phyloP scores from a whole-genome alignment of 2,888 invertebrate genomes.

The Baronia brevicornis region DNA sequence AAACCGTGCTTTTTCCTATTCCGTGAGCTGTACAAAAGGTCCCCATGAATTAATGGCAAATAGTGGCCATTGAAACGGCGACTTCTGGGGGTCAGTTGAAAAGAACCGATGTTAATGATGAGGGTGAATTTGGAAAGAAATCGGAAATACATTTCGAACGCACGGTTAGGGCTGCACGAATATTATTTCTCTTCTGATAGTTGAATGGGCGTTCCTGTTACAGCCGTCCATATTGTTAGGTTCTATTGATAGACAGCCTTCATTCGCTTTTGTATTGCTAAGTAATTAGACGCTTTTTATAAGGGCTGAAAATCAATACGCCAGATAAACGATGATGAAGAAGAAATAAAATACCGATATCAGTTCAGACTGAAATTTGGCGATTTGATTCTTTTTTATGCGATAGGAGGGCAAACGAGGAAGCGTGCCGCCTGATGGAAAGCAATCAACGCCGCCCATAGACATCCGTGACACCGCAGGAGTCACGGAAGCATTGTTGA shows the following conservation, averaged over 20 bases:
- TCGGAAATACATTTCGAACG: conserved; percentile 33
- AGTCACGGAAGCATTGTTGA: no score
- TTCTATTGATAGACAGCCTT: conserved; percentile 4
- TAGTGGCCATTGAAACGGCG: conserved; percentile 38
- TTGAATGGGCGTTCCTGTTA: conserved; percentile 23
- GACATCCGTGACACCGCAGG: no score
- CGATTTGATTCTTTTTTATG: no score
- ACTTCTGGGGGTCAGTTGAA: conserved; percentile 34
- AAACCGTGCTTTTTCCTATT: conserved; percentile 30
- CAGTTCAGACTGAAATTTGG: no score
- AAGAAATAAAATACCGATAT: no score
- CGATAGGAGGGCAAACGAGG: no score
- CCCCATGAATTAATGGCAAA: conserved; percentile 40
- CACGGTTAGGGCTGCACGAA: conserved; percentile 19
- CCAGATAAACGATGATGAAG: no score
- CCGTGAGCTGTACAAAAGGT: conserved; percentile 32
- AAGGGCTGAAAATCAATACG: no score
- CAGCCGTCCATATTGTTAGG: conserved; percentile 21
- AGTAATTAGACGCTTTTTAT: no score
- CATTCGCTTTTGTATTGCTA: conserved; percentile 15
- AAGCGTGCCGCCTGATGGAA: no score
- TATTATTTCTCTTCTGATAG: conserved; percentile 18
- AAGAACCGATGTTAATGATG: conserved; percentile 35
- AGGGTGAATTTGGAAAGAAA: conserved; percentile 35
- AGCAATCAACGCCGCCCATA: no score